Base-by-base conservation (phyloP, 1,140 invertebrate species). In the Ladona fulva region DNA sequence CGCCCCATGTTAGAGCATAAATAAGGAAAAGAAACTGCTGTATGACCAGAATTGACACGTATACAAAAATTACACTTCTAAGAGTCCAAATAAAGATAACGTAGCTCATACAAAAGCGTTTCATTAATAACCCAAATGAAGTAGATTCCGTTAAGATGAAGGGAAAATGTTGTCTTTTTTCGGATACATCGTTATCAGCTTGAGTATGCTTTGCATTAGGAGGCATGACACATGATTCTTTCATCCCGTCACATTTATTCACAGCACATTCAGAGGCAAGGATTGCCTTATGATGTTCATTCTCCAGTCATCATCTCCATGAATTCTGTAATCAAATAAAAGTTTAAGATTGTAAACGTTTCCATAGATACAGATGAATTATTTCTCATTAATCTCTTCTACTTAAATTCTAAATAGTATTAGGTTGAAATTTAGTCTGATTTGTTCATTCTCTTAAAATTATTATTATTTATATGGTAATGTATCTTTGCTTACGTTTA, bases 221-320 rank as follows among this genome's bases (percentile, higher is more conserved):
- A 66, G 52, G 52, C 52, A 22, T 19, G 52, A 66, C 52, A 3
- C 3, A 66, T 66, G 52, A 66, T 66, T 66, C 52, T 66, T 66
- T 66, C 52, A 66, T 66, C 19, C 44, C 44, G 44, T 52, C 52
- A 66, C 52, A 66, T 66, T 66, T 66, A 66, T 66, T 66, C 52
- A 66, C 52, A 66, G 52, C 52, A 66, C 52, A 66, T 66, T 66
- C 52, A 22, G 16, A 16, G n/a, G 52, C 52, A 66, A 22, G 19
- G 19, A 11, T 19, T 52, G 52, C 52, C 80, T 83, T 85, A 82
- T 74, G 80, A 82, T 77, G 80, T 84, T 91, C 93, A 94, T 91
- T 95, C 93, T 86, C 94, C 94, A 79, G 94, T 95, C 94, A 96
- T 96, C 94, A 96, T 96, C 85, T 95, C 94, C 94, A 96, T 95